Conservation (phyloP, 2,888 invertebrate genomes). For the Gibbula magus region DNA sequence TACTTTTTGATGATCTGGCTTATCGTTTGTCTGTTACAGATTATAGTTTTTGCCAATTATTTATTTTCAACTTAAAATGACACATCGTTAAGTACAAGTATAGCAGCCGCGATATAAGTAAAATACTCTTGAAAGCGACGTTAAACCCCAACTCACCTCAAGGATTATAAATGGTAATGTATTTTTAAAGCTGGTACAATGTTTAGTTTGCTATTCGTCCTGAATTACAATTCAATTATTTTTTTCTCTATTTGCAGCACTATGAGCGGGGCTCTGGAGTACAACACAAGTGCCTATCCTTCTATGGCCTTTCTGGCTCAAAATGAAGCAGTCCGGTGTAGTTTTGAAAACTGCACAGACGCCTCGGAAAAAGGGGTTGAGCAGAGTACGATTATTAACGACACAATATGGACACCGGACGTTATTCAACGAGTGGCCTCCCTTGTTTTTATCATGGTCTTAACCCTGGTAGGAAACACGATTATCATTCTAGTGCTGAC, state of each 20-base stretch:
- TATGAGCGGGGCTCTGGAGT: not conserved
- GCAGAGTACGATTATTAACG: constrained; percentile 24
- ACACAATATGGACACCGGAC: constrained; percentile 73
- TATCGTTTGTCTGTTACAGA: too few species aligned
- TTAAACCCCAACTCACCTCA: too few species aligned
- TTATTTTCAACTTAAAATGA: too few species aligned
- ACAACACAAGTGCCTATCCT: not conserved
- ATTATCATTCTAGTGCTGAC: constrained; percentile 74
- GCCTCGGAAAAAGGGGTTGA: not conserved
- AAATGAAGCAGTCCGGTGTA: not conserved
- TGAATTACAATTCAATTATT: too few species aligned
- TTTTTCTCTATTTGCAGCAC: not conserved
- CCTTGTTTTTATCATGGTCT: constrained; percentile 72
- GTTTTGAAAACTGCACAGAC: not conserved
- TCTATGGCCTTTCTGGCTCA: not conserved
- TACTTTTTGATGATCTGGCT: too few species aligned
- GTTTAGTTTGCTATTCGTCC: too few species aligned
- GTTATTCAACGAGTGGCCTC: constrained; percentile 75
- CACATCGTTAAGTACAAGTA: too few species aligned
- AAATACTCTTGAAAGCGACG: too few species aligned
- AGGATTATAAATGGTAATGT: too few species aligned
- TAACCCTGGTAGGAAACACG: constrained; percentile 74
- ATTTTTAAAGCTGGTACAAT: too few species aligned
- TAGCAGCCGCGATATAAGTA: too few species aligned
- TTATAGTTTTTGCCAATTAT: too few species aligned